Evolutionary conservation across 2,888 invertebrate genomes (phyloP), one percentile per base, ranked within the genome.

Genomic region (Drosophila kanekoi): DNA sequence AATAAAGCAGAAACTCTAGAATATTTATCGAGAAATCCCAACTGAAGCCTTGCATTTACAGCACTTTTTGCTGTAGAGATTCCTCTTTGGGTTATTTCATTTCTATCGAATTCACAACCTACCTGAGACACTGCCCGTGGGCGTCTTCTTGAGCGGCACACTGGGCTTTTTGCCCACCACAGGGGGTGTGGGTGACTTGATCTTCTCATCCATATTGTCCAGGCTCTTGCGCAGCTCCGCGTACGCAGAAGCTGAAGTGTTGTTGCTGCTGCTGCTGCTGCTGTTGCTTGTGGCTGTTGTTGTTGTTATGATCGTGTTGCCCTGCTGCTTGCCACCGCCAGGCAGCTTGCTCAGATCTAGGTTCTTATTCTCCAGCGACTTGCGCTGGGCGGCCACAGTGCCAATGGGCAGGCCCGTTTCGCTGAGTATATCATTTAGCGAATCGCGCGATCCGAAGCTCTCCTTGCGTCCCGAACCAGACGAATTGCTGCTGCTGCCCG

Each of bases 91-190:
- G 54, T 69, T 49, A 57, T 60, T 75, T 45, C 45, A 54, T 41
- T 64, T 71, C 11, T 43, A 20, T 40, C 18, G 48, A 11, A 48
- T 40, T 51, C 37, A 48, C 1, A 23, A 66, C 85, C 77, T 48
- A 90, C 91, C 83, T 33, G 94, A 93, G 8, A 95, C 94, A 0
- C 65, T 63, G 3, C 86, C 88, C n/a, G 95, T 95, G 0, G 95
- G 95, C 60, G 95, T 94, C 83, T 96, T 96, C 91, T 95, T 95
- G 40, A 94, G 92, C 75, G 95, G 94, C 89, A 95, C 94, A 51
- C 93, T 93, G 9, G 96, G 95, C 91, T 96, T 96, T 79, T 94
- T 94, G 51, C 93, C 92, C 41, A 94, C 92, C 71, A 94, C 90
- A 33, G 93, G 93, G n/a, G 94, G 94, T 40, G 93, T 92, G 64